Evolutionary conservation across 2,888 invertebrate species (phyloP), one percentile per base, ranked within the genome.

Genomic region (Apantesis nais): DNA sequence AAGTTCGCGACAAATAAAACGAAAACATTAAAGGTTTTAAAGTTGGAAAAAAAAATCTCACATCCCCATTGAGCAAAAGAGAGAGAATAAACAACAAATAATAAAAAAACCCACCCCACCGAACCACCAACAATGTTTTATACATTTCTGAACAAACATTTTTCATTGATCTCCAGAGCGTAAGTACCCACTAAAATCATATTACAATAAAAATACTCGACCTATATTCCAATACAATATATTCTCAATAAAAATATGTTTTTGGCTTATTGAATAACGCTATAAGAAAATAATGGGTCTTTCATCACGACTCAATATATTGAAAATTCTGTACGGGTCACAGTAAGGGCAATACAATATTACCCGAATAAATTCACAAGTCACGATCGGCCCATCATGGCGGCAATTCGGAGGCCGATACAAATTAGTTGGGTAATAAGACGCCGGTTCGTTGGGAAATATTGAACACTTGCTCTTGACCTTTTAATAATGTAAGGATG

Each of bases 381-480:
- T 71, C 79, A 77, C 74, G 75, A 62, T 66, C 66, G 62, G 37
- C 41, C 65, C 62, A 70, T 61, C 73, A 66, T 44, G 58, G 37
- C 14, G 31, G 52, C 71, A 62, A 70, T 77, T 67, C 61, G 69
- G 73, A 65, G 66, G 67, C 66, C 73, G 65, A 80, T 80, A 80
- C 74, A 79, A 79, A 81, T 80, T 81, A 80, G 81, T 52, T 74
- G 79, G 74, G 68, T 78, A 76, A 79, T 80, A 80, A 79, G 77
- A 76, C 70, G 76, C 71, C 73, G 71, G 58, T 67, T 77, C 70
- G 69, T 73, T 65, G 67, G 67, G 72, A 74, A 72, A 74, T 79
- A 76, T 81, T 75, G 74, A 76, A 74, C 73, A 76, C 71, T 72
- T 76, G 70, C 72, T 70, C 63, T 71, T 67, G 70, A 55, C 74